phyloP scores from a whole-genome alignment of 2,888 invertebrate species.

The Drosophila antonietae region DNA sequence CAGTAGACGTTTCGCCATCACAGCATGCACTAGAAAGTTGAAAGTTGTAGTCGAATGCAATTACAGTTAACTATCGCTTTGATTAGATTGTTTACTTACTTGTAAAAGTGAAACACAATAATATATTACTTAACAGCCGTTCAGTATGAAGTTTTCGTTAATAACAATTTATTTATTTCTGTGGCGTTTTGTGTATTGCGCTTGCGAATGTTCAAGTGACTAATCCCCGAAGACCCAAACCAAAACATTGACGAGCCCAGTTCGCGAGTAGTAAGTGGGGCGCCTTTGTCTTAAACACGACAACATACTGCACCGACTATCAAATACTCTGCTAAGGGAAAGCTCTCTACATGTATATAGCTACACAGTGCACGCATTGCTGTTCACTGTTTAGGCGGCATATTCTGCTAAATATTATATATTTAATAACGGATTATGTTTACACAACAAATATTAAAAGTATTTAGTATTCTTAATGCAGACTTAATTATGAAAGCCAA shows the following conservation, averaged over 20 bases:
- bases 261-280: slow-evolving; percentile 45
- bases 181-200: slow-evolving; percentile 21
- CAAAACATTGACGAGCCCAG: slow-evolving; percentile 25
- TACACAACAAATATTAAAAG: background rate
- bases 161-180: slow-evolving; percentile 23
- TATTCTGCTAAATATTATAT: background rate
- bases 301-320: slow-evolving; percentile 4
- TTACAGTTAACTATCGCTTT: background rate
- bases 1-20: slow-evolving; percentile 80
- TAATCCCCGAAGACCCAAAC: slow-evolving; percentile 50
- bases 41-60: slow-evolving; percentile 12
- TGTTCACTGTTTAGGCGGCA: too few species aligned
- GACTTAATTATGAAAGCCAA: background rate
- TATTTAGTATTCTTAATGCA: background rate
- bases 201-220: slow-evolving; percentile 44
- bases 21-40: slow-evolving; percentile 79
- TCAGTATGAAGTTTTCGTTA: slow-evolving; percentile 5
- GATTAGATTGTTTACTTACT: slow-evolving; percentile 30
- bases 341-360: background rate
- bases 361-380: background rate
- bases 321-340: slow-evolving; percentile 25
- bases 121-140: slow-evolving; percentile 24
- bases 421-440: background rate
- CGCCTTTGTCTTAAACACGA: slow-evolving; percentile 55
- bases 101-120: slow-evolving; percentile 7